Evolutionary conservation across 2,888 invertebrate species (phyloP).

Genomic region (Andrena minutula): DNA sequence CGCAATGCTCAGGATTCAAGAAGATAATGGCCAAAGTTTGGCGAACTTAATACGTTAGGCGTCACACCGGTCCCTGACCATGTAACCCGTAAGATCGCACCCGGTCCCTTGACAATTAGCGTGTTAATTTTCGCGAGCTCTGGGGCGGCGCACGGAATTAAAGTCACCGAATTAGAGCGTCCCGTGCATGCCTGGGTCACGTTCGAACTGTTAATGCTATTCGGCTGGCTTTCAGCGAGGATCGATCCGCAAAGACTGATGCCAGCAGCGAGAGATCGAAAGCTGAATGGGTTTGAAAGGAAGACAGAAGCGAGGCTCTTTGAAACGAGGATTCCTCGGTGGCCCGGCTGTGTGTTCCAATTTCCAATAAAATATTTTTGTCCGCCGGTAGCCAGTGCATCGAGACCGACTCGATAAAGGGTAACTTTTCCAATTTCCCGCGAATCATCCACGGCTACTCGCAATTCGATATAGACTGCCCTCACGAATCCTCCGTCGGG

Average conservation of each 20-base stretch:
- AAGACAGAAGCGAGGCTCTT: slow-evolving; percentile 7
- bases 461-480: slow-evolving; percentile 59
- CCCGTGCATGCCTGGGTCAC: neutral
- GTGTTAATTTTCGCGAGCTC: slow-evolving; percentile 16
- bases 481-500: slow-evolving; percentile 43
- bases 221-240: neutral
- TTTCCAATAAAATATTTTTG: slow-evolving; percentile 68
- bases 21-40: slow-evolving; percentile 27
- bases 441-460: slow-evolving; percentile 53
- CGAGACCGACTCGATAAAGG: slow-evolving; percentile 55
- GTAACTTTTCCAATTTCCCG: slow-evolving; percentile 72
- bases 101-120: slow-evolving; percentile 28
- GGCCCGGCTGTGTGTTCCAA: slow-evolving; percentile 48
- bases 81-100: slow-evolving; percentile 3
- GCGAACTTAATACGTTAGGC: slow-evolving; percentile 28
- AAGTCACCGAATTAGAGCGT: neutral
- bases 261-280: neutral
- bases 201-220: neutral
- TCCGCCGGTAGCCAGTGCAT: slow-evolving; percentile 1
- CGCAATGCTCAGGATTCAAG: neutral
- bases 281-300: neutral
- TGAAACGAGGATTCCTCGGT: slow-evolving; percentile 7
- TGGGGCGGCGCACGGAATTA: neutral
- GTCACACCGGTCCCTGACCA: slow-evolving; percentile 21
- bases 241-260: neutral